Evolutionary conservation across 2,113 vertebrate species (phyloP), one percentile per base, ranked within the genome.

Genomic region (Dendrocopos noguchii): DNA sequence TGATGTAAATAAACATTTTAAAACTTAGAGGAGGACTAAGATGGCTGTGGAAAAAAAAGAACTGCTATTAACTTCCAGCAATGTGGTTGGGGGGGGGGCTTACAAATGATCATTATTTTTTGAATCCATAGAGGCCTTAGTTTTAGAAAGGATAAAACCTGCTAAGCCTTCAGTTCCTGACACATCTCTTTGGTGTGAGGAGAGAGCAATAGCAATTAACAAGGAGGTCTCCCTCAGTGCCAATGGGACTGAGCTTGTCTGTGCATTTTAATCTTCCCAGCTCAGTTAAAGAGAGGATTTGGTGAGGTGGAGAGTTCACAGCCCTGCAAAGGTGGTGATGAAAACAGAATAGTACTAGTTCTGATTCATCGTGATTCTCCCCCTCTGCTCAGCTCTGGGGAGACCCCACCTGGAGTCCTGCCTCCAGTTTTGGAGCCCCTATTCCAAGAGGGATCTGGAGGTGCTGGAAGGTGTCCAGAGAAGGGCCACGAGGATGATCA

Each of bases 1-100:
- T 36, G 8, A 20, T 29, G n/a, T 88, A 91, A 95, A 94, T 28
- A 96, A 94, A 83, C 39, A 46, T 86, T 90, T 90, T 12, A 87
- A 94, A 91, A 65, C 20, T 50, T 67, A 67, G 34, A 86, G 28
- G 27, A 87, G 42, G 57, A 68, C 44, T 77, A 76, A 88, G 67
- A 63, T 0, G 0, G 25, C 46, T 73, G 44, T 0, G 19, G 31
- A 50, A 87, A 29, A 34, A 36, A 24, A 47, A 78, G 21, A 68
- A 57, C 68, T 57, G 15, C 42, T 50, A 33, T 61, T 79, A 78
- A 53, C n/a, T 88, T 72, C 50, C 46, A 75, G 55, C 52, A 73
- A 47, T 52, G 17, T 61, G 59, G 75, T 59, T 36, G 12, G 10
- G 50, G 27, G 55, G 36, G 36, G 8, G 36, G n/a, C n/a, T 52